These are phyloP conservation scores for Piliocolobus tephrosceles DNA, from an alignment of 2,113 vertebrate genomes.

Conservation along the genomic window DNA sequence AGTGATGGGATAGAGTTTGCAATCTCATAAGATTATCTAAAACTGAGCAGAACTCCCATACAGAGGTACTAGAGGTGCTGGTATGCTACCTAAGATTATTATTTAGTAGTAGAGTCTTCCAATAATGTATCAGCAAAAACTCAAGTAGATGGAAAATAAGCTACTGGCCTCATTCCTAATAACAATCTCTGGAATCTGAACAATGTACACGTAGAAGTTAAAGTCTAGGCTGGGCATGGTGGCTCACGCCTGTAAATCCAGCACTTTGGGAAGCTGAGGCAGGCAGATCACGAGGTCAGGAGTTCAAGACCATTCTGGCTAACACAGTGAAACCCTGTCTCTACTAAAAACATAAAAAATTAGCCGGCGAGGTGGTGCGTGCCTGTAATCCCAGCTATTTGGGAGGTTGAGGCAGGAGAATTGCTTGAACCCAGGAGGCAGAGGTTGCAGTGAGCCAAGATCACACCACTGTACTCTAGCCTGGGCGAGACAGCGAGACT, in stretches of 20 bases:
- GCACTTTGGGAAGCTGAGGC: too few species aligned
- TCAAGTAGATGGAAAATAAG: background rate
- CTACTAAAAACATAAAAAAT: too few species aligned
- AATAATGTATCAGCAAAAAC: constrained; percentile 29
- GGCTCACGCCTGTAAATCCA: too few species aligned
- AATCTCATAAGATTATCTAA: background rate
- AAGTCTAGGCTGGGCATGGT: background rate
- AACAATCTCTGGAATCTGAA: constrained; percentile 10
- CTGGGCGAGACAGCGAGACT: too few species aligned
- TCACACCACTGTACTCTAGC: too few species aligned
- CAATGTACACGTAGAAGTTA: background rate
- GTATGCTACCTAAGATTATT: background rate
- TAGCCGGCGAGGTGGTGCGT: fast-evolving
- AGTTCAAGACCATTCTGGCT: too few species aligned
- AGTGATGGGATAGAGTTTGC: background rate
- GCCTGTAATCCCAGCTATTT: too few species aligned
- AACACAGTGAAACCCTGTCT: too few species aligned
- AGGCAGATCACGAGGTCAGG: too few species aligned
- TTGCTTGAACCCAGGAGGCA: too few species aligned
- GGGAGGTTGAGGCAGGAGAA: too few species aligned
- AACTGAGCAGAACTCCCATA: background rate
- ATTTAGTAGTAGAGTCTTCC: background rate
- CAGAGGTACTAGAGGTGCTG: background rate
- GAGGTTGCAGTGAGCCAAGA: too few species aligned
- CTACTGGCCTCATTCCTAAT: background rate